Evolutionary conservation across 1,140 invertebrate species (phyloP), one percentile per base, ranked within the genome.

Genomic region (Trypoxylus dichotomus): DNA sequence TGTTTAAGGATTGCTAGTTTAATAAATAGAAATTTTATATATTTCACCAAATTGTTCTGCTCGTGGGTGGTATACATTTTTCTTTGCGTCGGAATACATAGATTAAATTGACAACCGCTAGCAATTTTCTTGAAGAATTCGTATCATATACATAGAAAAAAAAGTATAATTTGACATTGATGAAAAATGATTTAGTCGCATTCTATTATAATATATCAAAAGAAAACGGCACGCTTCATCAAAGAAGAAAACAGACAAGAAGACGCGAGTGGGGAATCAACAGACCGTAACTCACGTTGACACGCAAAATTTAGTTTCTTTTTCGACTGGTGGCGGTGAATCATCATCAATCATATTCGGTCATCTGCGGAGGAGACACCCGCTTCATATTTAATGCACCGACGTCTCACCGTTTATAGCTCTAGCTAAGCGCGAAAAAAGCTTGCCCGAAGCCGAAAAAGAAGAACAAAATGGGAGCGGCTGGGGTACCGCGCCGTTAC

Each of bases 121-220:
- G 19, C 15, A 19, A 19, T 54, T 19, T 19, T 54, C 19, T 54
- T 19, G 13, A 1, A 13, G 47, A n/a, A 54, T 15, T 43, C 42
- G 15, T 43, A 54, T 54, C 47, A 54, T 54, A 54, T 54, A 54
- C 47, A n/a, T n/a, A 37, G 47, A 54, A 15, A 54, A n/a, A 54
- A 54, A 54, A 54, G 47, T 54, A 54, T 54, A 54, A 54, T 54
- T 54, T 54, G 47, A 54, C 47, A n/a, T 54, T 54, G 47, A 54
- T 54, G 47, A 54, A 54, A 54, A 54, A 54, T 54, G 47, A 54
- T 54, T 54, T 54, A 54, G 47, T 19, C 47, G 47, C 47, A 54
- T 54, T 54, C 19, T 54, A 54, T 54, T 54, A 54, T 54, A 54
- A 54, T 54, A 54, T 54, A 54, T 54, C 47, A 54, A 54, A 54